Evolutionary conservation across 2,113 vertebrate species (phyloP), one percentile per base, ranked within the genome.

Genomic region (Podarcis muralis): DNA sequence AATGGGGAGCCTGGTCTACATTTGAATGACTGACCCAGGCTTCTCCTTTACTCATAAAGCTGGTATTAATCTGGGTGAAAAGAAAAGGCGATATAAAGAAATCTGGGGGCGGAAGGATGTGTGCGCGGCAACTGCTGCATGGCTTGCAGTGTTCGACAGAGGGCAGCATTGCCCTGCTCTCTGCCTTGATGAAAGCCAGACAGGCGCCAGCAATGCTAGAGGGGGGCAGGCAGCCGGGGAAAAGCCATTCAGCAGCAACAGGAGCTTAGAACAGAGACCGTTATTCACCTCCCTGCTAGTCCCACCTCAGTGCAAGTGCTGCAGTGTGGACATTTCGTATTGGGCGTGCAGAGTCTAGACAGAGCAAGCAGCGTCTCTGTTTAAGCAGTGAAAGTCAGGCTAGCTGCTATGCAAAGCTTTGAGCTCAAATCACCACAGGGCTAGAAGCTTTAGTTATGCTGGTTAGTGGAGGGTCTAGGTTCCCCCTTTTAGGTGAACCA

Each of bases 91-190:
- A 66, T 59, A 57, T 20, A 59, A 6, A 69, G 57, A 37, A 48
- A 16, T 7, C 76, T 25, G 30, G 40, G 37, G 37, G 7, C 11
- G 2, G 43, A 6, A 32, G 43, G 76, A 53, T 53, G 48, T 53
- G 48, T 12, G 48, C 2, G 11, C 9, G 48, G 30, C 32, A 74
- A 75, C 48, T 13, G 2, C 22, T 72, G 62, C 40, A 78, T 85
- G 85, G 48, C 23, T 84, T 89, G 76, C 65, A 86, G 48, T 68
- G 83, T 88, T 95, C 96, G 95, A 93, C 72, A 97, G 96, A 94
- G 91, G 97, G 96, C 96, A 96, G 96, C 90, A 94, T 92, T 81
- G 85, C 43, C 23, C 32, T 81, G 86, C 13, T 74, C 2, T 86
- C 77, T 32, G 85, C 86, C 81, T 87, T 90, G 92, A 84, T 22